Base-by-base conservation (phyloP, 2,888 invertebrate species). In the Drosophila melanosoma region DNA sequence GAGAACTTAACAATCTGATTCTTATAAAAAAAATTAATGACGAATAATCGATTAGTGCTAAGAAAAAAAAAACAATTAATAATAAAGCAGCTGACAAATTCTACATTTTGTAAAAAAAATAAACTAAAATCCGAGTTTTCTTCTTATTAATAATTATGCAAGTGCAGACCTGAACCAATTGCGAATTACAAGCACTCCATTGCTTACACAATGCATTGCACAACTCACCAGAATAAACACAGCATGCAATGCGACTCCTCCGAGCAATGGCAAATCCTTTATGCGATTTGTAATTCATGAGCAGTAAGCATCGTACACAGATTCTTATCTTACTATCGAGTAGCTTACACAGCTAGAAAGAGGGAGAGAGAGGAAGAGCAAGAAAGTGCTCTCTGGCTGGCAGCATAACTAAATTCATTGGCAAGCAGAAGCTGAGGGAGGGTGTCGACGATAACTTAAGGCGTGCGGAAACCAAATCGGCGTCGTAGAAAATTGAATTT, bases 271-370 rank as follows among this genome's bases (percentile, higher is more conserved):
- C 83, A 87, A 87, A 87, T 87, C 89, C 88, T 85, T 87, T 89
- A 87, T 89, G 83, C 89, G 89, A 87, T 87, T 87, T 87, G 88
- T 83, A 87, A 87, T 87, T 87, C 89, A 87, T 87, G 87, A 87
- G 89, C 82, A 85, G 86, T 66, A n/a, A 10, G 11, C 53, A 26
- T 26, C 70, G 80, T 81, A 81, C 85, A 86, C 84, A 82, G 85
- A 89, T 87, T 87, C 83, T 87, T 87, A 89, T 87, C 87, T 89
- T 87, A 38, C 68, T 78, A 83, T 82, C 73, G 87, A 84, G 73
- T 76, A 65, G 45, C 71, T 58, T 58, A 51, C 68, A 48, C 33
- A 64, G 52, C 61, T 36, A 42, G 5, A 57, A 33, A 63, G 36
- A 36, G 51, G 40, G 51, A 60, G 58, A 54, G 57, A 23, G 48